Base-by-base conservation (phyloP, 2,888 invertebrate species). In the Folsomia candida region DNA sequence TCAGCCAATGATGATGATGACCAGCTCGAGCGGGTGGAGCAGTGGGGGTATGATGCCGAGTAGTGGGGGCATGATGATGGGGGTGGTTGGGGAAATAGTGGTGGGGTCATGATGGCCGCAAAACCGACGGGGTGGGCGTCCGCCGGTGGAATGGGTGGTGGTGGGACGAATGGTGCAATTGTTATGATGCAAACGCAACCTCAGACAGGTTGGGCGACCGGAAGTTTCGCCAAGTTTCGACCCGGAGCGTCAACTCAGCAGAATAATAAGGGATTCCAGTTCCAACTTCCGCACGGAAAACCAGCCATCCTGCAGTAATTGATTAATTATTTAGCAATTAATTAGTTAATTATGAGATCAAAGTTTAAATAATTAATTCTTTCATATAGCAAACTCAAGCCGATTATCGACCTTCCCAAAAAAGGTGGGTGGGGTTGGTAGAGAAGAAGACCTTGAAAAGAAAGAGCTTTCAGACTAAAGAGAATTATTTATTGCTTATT, bases 381-480 rank as follows among this genome's bases (percentile, higher is more conserved):
- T 59, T 59, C 18, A 22, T 58, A 58, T 61, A 74, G 74, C 28
- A 75, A 75, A 72, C 61, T 75, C 20, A 75, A 66, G 29, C 75
- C 75, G 22, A 62, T 75, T 26, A 72, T 72, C 25, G 75, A 75
- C 29, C 57, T 75, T 6, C 74, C 74, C 14, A 74, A 72, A 29
- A 54, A 71, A 2, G 61, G 58, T n/a, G 64, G 67, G 59, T 72
- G 68, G 72, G 69, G 65, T n/a, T 62, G 62, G 62, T n/a, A n/a
- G n/a, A 29, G 62, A 37, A 28, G 14, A 14, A 29, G 18, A 47
- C 9, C 18, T 47, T 47, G 9, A 47, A 47, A 47, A 11, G 47
- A 47, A 47, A 62, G 59, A 59, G 24, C 47, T 47, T 18, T 47
- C 11, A 47, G 11, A 11, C 11, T 20, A 11, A 57, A 57, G 20